phyloP scores from a whole-genome alignment of 2,797 vertebrate genomes.

The Bovichtus variegatus region DNA sequence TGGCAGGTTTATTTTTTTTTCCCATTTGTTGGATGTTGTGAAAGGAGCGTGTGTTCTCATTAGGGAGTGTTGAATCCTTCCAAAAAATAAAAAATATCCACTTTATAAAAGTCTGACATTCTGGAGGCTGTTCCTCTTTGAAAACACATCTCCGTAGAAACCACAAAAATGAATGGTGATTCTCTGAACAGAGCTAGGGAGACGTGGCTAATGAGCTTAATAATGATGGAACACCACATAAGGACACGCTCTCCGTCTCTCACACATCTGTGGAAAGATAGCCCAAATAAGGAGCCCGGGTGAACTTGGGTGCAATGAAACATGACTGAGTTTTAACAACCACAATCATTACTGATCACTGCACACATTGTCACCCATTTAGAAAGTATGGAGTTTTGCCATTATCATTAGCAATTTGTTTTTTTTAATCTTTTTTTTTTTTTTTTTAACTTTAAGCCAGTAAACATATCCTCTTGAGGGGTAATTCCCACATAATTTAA shows the following conservation, averaged over 20 bases:
- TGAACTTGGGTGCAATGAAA: constrained; percentile 40
- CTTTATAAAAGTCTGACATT: constrained; percentile 30
- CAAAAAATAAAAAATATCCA: constrained; percentile 24
- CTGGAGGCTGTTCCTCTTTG: constrained; percentile 34
- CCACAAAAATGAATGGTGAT: constrained; percentile 5
- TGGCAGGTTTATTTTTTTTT: constrained; percentile 16
- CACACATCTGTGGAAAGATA: background rate
- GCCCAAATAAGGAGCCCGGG: constrained; percentile 14
- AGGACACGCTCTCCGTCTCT: constrained; percentile 2
- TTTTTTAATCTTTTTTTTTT: background rate
- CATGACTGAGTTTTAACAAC: constrained; percentile 28
- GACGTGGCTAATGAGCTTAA: constrained; percentile 52
- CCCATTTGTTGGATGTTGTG: constrained; percentile 11
- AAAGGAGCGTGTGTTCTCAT: constrained; percentile 34
- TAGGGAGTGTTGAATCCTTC: constrained; percentile 24
- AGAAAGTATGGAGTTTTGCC: background rate
- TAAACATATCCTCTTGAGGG: background rate
- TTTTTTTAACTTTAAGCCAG: background rate
- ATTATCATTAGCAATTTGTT: constrained; percentile 5
- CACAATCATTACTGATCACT: constrained; percentile 19
- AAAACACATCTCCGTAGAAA: constrained; percentile 33
- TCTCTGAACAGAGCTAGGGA: constrained; percentile 26
- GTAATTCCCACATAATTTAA: background rate
- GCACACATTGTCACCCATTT: background rate
- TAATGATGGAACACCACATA: constrained; percentile 46